These are phyloP conservation scores for Xestobium rufovillosum DNA, from an alignment of 2,888 invertebrate genomes.

Conservation along the genomic window DNA sequence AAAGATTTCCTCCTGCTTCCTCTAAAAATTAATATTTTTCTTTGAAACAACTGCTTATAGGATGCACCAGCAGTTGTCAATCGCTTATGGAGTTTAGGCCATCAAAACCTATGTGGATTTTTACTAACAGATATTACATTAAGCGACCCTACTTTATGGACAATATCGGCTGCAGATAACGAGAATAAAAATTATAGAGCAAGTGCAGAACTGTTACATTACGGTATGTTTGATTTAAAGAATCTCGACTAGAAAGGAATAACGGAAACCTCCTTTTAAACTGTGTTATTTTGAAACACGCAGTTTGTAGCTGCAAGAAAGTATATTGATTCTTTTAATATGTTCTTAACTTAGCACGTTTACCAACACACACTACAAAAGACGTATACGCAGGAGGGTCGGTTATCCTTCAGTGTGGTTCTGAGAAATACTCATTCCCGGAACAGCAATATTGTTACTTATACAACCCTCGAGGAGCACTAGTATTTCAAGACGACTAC, in stretches of 20 bases:
- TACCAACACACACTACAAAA: not conserved
- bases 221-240: too few species aligned
- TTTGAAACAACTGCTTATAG: too few species aligned
- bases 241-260: too few species aligned
- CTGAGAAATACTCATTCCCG: not conserved
- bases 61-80: too few species aligned
- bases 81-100: too few species aligned
- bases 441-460: slow-evolving; percentile 17
- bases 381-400: not conserved
- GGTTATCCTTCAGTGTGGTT: not conserved
- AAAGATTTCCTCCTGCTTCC: too few species aligned
- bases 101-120: not conserved
- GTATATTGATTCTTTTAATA: too few species aligned
- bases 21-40: too few species aligned
- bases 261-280: too few species aligned
- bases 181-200: not conserved
- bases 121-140: not conserved
- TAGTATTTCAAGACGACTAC: slow-evolving; percentile 13
- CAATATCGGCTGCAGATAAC: not conserved
- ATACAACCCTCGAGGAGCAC: slow-evolving; percentile 17
- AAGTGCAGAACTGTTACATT: not conserved
- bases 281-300: too few species aligned
- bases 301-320: too few species aligned
- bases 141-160: slow-evolving; percentile 1
- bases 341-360: too few species aligned